phyloP scores from a whole-genome alignment of 2,113 vertebrate species.

The Xenus cinereus region DNA sequence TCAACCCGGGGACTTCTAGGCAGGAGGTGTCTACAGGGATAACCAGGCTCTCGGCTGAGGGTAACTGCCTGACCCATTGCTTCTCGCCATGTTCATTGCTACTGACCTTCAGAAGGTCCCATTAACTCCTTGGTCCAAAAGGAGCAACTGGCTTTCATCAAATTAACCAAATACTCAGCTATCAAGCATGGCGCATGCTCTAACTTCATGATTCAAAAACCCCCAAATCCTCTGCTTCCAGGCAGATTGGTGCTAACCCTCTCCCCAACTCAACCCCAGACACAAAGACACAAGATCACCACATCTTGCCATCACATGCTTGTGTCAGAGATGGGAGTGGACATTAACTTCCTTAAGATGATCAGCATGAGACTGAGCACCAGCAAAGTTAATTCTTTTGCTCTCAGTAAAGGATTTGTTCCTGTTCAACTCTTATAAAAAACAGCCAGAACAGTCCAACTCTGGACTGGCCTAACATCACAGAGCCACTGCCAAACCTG shows the following conservation, averaged over 20 bases:
- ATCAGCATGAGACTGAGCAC: not conserved
- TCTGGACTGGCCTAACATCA: not conserved
- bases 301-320: not conserved
- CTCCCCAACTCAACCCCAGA: not conserved
- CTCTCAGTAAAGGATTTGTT: not conserved
- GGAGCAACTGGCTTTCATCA: not conserved
- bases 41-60: not conserved
- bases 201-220: not conserved
- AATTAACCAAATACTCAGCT: not conserved
- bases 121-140: not conserved
- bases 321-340: not conserved
- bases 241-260: not conserved
- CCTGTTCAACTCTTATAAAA: not conserved
- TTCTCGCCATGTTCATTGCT: not conserved
- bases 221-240: not conserved
- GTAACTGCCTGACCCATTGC: not conserved
- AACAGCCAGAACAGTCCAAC: not conserved
- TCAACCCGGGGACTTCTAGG: not conserved
- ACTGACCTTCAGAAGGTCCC: not conserved
- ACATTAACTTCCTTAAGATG: not conserved
- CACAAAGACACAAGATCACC: not conserved
- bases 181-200: rapidly evolving
- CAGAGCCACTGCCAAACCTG: not conserved
- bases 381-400: not conserved
- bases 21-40: not conserved